Percentiles rank a stretch among this genome's conserved stretches.
These are phyloP conservation scores for Drosophila peninsularis DNA, from an alignment of 2,888 invertebrate species.

Conservation along the genomic window DNA sequence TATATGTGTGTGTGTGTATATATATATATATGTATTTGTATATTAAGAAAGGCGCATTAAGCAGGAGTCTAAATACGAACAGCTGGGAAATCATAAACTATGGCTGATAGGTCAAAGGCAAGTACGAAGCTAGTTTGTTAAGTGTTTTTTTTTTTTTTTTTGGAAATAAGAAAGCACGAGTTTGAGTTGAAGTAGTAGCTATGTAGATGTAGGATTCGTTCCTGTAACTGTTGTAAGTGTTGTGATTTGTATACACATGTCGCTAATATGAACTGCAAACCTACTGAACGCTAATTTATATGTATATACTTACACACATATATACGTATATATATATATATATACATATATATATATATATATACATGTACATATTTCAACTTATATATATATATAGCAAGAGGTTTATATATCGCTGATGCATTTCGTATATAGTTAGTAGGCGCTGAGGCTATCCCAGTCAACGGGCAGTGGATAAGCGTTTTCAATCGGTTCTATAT, in stretches of 20 bases:
- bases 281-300: constrained; percentile 34
- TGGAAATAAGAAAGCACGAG: constrained; percentile 66
- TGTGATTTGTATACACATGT: constrained; percentile 31
- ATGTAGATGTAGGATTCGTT: constrained; percentile 14
- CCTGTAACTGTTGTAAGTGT: constrained; percentile 23
- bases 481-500: constrained; percentile 1
- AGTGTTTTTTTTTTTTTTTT: constrained; percentile 13
- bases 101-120: constrained; percentile 68
- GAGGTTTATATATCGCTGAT: background rate
- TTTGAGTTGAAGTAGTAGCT: constrained; percentile 29
- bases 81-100: constrained; percentile 65
- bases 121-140: constrained; percentile 67
- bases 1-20: background rate
- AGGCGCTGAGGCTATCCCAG: constrained; percentile 6
- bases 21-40: constrained; percentile 17
- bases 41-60: constrained; percentile 34
- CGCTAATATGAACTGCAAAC: constrained; percentile 52
- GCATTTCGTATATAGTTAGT: constrained; percentile 4
- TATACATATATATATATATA: background rate
- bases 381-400: constrained; percentile 3
- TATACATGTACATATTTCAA: background rate
- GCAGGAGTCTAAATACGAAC: constrained; percentile 51
- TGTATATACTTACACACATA: constrained; percentile 38
- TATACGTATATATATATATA: constrained; percentile 35
- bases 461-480: background rate